A percentile compares a stretch with the other conserved stretches of the same genome.
Evolutionary conservation across 37 sponge, comb jelly and placozoan species (phyloP).

Genomic region (Geodia barretti): DNA sequence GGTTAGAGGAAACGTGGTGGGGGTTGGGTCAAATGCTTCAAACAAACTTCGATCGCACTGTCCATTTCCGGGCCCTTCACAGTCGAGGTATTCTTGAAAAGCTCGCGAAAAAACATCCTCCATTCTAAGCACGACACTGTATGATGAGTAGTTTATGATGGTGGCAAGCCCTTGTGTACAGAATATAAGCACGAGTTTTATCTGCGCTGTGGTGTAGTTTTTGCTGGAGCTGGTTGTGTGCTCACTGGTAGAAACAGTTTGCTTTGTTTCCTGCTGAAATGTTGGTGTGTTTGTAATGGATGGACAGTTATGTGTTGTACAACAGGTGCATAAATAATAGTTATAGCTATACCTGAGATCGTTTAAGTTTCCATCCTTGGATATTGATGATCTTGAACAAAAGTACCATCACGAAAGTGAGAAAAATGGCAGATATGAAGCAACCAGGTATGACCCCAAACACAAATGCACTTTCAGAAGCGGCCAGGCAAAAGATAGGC

Average conservation of each 20-base stretch:
- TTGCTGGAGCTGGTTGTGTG: too few species aligned
- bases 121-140: not conserved
- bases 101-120: not conserved
- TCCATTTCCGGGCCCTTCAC: not conserved
- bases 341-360: too few species aligned
- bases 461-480: not conserved
- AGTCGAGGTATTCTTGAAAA: not conserved
- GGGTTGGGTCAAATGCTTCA: not conserved
- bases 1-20: not conserved
- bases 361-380: not conserved
- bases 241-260: too few species aligned
- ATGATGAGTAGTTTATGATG: not conserved
- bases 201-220: not conserved
- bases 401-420: not conserved
- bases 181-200: not conserved
- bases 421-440: not conserved
- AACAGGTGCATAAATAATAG: too few species aligned
- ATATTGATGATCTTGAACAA: not conserved
- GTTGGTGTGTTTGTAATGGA: too few species aligned
- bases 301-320: too few species aligned
- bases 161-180: not conserved
- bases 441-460: not conserved
- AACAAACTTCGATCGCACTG: not conserved
- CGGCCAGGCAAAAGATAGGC: not conserved
- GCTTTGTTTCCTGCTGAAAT: too few species aligned